Evolutionary conservation across 2,888 invertebrate genomes (phyloP).

Genomic region (Strigamia transsilvanica): DNA sequence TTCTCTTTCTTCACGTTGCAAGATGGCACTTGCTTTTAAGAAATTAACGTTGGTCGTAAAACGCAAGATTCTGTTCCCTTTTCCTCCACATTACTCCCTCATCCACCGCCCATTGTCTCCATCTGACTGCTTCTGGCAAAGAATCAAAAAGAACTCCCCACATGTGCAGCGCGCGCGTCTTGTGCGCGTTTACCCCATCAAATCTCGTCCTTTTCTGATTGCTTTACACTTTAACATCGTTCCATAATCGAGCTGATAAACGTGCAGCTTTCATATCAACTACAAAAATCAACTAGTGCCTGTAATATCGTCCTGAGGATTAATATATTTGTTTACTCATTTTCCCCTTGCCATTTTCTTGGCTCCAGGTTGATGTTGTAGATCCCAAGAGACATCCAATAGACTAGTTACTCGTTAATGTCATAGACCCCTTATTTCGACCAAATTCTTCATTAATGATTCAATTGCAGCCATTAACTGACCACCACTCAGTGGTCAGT

Average conservation of each 20-base stretch:
- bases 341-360: not conserved
- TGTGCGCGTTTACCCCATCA: constrained; percentile 34
- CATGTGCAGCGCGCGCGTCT: constrained; percentile 14
- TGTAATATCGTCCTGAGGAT: not conserved
- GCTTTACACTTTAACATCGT: constrained; percentile 48
- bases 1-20: constrained; percentile 23
- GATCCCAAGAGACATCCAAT: constrained; percentile 4
- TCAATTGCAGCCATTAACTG: constrained; percentile 44
- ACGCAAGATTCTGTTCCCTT: constrained; percentile 39
- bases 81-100: constrained; percentile 48
- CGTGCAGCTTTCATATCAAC: constrained; percentile 12
- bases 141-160: constrained; percentile 51
- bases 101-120: constrained; percentile 48
- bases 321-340: not conserved
- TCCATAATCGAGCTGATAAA: constrained; percentile 43
- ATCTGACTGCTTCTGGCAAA: constrained; percentile 54
- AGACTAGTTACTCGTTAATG: constrained; percentile 17
- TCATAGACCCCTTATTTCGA: constrained; percentile 21
- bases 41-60: constrained; percentile 55
- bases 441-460: constrained; percentile 47
- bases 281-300: constrained; percentile 9
- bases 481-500: constrained; percentile 44
- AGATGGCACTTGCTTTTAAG: constrained; percentile 53
- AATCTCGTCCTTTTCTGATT: constrained; percentile 39
- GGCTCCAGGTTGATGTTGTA: not conserved